Evolutionary conservation across 2,113 vertebrate genomes (phyloP), one percentile per base, ranked within the genome.

Genomic region (Myodes glareolus): DNA sequence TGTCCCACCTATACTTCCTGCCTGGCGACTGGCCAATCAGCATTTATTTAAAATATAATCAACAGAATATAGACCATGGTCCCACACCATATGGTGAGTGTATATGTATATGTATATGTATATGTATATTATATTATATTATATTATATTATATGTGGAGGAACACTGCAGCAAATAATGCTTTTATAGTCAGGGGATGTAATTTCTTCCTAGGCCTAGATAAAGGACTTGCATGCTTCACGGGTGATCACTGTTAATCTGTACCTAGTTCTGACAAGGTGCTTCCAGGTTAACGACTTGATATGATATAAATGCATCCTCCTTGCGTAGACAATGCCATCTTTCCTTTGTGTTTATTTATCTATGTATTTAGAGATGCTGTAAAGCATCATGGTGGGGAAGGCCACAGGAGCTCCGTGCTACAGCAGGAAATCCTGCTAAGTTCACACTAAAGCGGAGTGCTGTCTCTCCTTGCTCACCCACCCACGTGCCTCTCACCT

Each of bases 361-460:
- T 68, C 23, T 55, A 12, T 63, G 82, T 91, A 33, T 86, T 93
- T 72, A 45, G 4, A 92, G 91, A 68, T 42, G 39, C 42, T 93
- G 9, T 67, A 85, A 93, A 92, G n/a, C 50, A 85, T 68, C 19
- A 0, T 29, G 39, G 4, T 67, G 63, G 47, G n/a, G 61, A 95
- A 91, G 92, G 77, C 94, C 91, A 96, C 52, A 11, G 58, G 39
- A 73, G 86, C 85, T 95, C 58, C 52, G 63, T 52, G 63, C 88
- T 70, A 0, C 8, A 58, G n/a, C 50, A 67, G 88, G 86, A 88
- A 94, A 86, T 14, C 77, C 50, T 70, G 91, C 77, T 86, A 86
- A 91, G 91, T 88, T 47, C 92, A 96, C 81, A 58, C 39, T 45
- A 77, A 94, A 96, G 65, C 77, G 94, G 92, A 63, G 6, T 42